Base-by-base conservation (phyloP, 2,113 vertebrate genomes). In the Cephalopholis sonnerati region DNA sequence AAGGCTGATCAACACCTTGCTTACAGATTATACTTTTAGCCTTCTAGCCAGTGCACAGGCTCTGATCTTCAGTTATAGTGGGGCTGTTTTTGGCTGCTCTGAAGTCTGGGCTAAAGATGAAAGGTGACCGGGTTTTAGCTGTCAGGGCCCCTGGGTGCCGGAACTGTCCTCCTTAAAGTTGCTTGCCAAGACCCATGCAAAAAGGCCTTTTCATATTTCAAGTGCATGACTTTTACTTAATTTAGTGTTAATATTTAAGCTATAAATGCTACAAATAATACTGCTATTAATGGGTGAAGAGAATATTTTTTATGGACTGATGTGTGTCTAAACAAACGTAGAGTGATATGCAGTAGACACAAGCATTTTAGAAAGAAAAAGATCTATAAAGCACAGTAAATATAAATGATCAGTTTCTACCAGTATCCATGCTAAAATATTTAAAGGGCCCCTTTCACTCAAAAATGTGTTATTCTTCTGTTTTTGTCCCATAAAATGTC, bases 61-160 rank as follows among this genome's bases (percentile, higher is more conserved):
- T 68, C 16, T 81, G 58, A 69, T 81, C 74, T 54, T 68, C 77
- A 46, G 61, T 41, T 79, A 53, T 29, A 69, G 29, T 15, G 16
- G 20, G 18, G 25, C 46, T 74, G 18, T 46, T 77, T 61, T 70
- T 46, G 39, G 16, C 75, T 62, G 59, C 58, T 82, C 79, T 66
- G 51, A 83, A 77, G 67, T 81, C 53, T 54, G 16, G 68, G 72
- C 64, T 70, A 36, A 13, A 77, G 76, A 87, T 83, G 54, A 81
- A 85, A 73, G 55, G 54, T 81, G 73, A 44, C 61, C 46, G 48
- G n/a, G 20, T 81, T 74, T 76, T 62, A 16, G 15, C 63, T 73
- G 50, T 79, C 61, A 69, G 57, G 66, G 36, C 50, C 65, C 55
- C 3, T 13, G 73, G 74, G 65, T 0, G 9, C 48, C 57, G 54